Evolutionary conservation across 2,113 vertebrate genomes (phyloP).

Genomic region (Cyanoliseus patagonus): DNA sequence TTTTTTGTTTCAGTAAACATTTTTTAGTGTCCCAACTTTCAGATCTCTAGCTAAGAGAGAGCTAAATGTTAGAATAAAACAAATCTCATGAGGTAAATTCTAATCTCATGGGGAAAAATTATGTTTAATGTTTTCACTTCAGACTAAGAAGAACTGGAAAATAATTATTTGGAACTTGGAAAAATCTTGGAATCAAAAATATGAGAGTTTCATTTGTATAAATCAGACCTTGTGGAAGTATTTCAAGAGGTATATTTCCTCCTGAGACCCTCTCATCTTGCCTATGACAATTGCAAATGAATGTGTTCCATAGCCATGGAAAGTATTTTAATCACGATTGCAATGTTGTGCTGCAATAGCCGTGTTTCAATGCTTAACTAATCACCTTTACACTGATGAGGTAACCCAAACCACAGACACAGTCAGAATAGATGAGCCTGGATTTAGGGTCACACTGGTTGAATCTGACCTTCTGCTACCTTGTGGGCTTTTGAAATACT

Average conservation of each 20-base stretch:
- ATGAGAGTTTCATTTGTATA: not conserved
- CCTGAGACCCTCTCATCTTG: not conserved
- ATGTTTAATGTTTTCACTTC: not conserved
- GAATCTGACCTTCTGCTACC: not conserved
- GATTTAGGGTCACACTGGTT: not conserved
- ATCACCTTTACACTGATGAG: not conserved
- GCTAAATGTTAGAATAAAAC: not conserved
- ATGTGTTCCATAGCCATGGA: not conserved
- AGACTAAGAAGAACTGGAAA: not conserved
- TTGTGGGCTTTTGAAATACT: not conserved
- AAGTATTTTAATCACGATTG: not conserved
- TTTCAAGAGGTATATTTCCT: not conserved
- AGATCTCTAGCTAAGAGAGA: not conserved
- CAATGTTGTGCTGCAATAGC: not conserved
- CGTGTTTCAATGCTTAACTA: not conserved
- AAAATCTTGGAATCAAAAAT: not conserved
- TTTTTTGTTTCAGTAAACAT: not conserved
- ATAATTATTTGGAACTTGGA: not conserved
- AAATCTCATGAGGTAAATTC: not conserved
- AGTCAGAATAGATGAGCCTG: not conserved
- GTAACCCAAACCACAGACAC: conserved; percentile 34
- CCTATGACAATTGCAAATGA: rapidly evolving
- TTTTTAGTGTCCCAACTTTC: not conserved
- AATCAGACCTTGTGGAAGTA: not conserved
- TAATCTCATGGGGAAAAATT: not conserved